A percentile compares a stretch with the other conserved stretches of the same genome.
These are phyloP conservation scores for Atta texana DNA, from an alignment of 1,140 invertebrate genomes.

Conservation along the genomic window DNA sequence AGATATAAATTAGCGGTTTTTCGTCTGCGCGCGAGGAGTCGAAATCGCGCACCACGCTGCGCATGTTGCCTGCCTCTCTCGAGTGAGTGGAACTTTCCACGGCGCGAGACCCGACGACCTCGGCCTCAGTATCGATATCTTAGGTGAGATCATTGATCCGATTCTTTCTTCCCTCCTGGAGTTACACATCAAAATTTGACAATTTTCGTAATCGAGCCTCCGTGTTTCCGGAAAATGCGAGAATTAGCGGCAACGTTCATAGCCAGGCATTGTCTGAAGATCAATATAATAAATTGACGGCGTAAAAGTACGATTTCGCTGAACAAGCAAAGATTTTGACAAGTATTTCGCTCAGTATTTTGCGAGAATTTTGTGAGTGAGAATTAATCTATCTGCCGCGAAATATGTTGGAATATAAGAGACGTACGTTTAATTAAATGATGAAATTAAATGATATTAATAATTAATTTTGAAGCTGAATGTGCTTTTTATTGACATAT, in stretches of 20 bases:
- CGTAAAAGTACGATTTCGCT: neutral
- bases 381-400: neutral
- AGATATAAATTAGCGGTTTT: slow-evolving; percentile 78
- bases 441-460: neutral
- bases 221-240: neutral
- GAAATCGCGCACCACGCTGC: slow-evolving; percentile 70
- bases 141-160: slow-evolving; percentile 68
- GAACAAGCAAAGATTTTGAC: neutral
- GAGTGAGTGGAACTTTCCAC: slow-evolving; percentile 84
- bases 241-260: neutral
- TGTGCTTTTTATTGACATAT: neutral
- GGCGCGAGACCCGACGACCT: slow-evolving; percentile 72
- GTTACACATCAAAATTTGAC: neutral
- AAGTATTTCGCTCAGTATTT: neutral
- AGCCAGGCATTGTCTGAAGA: neutral
- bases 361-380: neutral
- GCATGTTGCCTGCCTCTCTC: slow-evolving; percentile 80
- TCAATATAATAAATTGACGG: neutral
- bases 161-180: neutral
- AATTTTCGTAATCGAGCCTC: neutral
- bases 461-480: neutral
- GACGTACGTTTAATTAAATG: slow-evolving; percentile 19
- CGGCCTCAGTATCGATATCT: slow-evolving; percentile 71
- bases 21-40: slow-evolving; percentile 75
- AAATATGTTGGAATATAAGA: neutral